Evolutionary conservation across 2,113 vertebrate genomes (phyloP), one percentile per base, ranked within the genome.

Genomic region (human): DNA sequence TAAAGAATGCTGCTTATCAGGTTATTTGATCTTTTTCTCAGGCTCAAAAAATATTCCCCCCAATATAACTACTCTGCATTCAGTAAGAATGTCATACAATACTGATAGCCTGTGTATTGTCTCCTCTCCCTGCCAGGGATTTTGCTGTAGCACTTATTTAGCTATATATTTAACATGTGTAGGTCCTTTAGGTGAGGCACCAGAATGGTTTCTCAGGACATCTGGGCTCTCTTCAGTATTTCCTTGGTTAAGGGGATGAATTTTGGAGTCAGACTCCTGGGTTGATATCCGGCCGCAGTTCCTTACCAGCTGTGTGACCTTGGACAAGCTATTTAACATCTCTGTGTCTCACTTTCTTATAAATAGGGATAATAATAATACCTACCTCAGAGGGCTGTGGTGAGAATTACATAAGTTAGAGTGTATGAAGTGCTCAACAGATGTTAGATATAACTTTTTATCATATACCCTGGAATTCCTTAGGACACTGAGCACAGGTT

Each of bases 11-110:
- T 79, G 35, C 12, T 68, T 96, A 68, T n/a, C 86, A 78, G 55
- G 22, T 92, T 83, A 64, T 81, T 78, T 70, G 50, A 79, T 48
- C 13, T 27, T 96, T 45, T 83, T 78, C 90, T 94, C n/a, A 94
- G 35, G 7, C n/a, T 88, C 14, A 84, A 85, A 93, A 82, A 73
- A 59, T 38, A 48, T 22, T 32, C 5, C 4, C 68, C 16, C 78
- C 86, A 48, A 75, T 8, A 17, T 73, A 75, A 48, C 81, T 78
- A 32, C 40, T 43, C 22, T 57, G 40, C 11, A 11, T 50, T 86
- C 64, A 11, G 14, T 70, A 52, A 45, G 38, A 93, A 16, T 78
- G 14, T 80, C 38, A 43, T 50, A 25, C 35, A 43, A 70, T 64
- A 50, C 16, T 48, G 45, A 43, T 61, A 68, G 79, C 38, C 6